Conservation (phyloP, 2,113 vertebrate species). For the Actenoides hombroni region DNA sequence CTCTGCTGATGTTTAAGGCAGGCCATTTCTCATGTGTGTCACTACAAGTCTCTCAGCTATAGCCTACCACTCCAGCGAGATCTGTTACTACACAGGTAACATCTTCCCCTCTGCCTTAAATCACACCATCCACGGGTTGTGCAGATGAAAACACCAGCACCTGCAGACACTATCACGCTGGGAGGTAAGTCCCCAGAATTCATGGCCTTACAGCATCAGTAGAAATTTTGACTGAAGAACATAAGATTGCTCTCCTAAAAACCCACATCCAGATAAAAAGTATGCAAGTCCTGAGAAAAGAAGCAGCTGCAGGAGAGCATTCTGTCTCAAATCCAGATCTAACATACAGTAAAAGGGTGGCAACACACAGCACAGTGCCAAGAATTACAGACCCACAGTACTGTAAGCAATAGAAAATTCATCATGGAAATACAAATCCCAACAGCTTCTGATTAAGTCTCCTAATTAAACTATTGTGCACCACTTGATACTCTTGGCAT, state of each 20-base stretch:
- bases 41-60: background rate
- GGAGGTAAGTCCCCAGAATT: rapidly evolving
- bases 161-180: background rate
- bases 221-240: background rate
- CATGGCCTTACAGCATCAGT: background rate
- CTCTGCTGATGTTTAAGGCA: background rate
- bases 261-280: background rate
- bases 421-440: background rate
- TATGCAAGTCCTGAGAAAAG: rapidly evolving
- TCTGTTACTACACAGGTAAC: background rate
- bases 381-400: background rate
- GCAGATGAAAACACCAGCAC: background rate
- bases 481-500: background rate
- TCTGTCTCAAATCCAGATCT: background rate
- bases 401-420: background rate
- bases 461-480: background rate
- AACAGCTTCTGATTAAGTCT: background rate
- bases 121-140: background rate
- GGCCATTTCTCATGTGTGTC: background rate
- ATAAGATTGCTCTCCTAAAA: background rate
- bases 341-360: background rate
- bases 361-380: background rate
- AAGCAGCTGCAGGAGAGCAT: background rate
- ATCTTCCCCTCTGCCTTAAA: background rate
- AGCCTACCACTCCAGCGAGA: background rate